These are phyloP conservation scores for Macquaria ambigua DNA, from an alignment of 2,113 vertebrate species.

Conservation along the genomic window DNA sequence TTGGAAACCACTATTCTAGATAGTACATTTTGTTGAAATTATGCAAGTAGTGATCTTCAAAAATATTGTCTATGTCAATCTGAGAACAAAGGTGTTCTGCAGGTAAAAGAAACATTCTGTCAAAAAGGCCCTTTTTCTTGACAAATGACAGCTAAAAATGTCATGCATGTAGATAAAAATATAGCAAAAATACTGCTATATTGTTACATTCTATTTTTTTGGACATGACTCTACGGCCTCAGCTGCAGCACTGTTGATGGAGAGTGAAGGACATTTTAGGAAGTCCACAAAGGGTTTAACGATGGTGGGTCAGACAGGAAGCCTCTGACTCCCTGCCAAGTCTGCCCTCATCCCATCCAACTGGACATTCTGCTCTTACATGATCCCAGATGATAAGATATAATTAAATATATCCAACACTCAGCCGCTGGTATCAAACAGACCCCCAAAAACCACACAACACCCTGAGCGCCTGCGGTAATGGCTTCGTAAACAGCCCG, in stretches of 20 bases:
- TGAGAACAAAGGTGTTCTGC: not conserved
- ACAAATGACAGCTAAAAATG: not conserved
- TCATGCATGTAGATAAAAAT: not conserved
- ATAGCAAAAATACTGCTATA: no score
- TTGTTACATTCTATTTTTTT: not conserved
- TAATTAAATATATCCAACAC: conserved; percentile 65
- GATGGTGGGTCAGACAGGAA: conserved; percentile 22
- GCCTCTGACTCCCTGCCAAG: conserved; percentile 52
- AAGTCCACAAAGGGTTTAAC: conserved; percentile 36
- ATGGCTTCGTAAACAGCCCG: conserved; percentile 69
- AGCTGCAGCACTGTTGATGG: conserved; percentile 1
- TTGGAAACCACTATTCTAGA: not conserved
- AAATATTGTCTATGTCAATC: no score
- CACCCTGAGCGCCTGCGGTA: conserved; percentile 47
- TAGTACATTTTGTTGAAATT: not conserved
- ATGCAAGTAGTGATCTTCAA: not conserved
- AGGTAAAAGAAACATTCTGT: not conserved
- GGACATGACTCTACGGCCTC: not conserved
- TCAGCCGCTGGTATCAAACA: conserved; percentile 40
- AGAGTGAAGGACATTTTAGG: conserved; percentile 26
- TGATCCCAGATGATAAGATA: conserved; percentile 61
- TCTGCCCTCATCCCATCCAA: conserved; percentile 47
- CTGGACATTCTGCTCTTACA: conserved; percentile 62
- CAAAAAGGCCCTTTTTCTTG: not conserved
- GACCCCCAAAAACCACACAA: conserved; percentile 26